phyloP scores from a whole-genome alignment of 1,140 invertebrate genomes.

The Aradophagus sp. region DNA sequence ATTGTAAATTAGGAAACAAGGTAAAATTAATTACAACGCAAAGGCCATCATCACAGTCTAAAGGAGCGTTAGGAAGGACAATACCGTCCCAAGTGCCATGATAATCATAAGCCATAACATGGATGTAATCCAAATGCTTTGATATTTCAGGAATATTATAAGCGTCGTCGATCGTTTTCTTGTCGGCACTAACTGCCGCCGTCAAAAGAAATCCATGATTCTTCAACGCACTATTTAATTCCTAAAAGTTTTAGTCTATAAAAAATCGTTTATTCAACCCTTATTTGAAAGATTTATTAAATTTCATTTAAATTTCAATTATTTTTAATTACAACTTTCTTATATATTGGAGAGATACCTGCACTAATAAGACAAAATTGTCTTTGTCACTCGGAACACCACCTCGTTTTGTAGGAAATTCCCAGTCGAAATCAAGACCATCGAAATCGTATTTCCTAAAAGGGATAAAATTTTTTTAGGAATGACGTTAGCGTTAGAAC shows the following conservation, averaged over 20 bases:
- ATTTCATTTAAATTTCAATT: background rate
- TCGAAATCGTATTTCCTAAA: constrained; percentile 80
- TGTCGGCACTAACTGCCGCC: constrained; percentile 84
- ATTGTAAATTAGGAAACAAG: background rate
- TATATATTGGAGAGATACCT: too few relatives aligned
- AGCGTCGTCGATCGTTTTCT: constrained; percentile 80
- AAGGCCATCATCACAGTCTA: constrained; percentile 73
- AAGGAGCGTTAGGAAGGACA: constrained; percentile 84
- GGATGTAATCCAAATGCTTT: constrained; percentile 85
- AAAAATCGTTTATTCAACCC: too few relatives aligned
- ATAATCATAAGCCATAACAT: constrained; percentile 94
- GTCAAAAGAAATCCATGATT: constrained; percentile 80
- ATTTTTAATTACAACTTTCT: too few relatives aligned
- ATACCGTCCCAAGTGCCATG: constrained; percentile 87
- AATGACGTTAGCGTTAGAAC: too few relatives aligned
- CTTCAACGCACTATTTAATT: constrained; percentile 79
- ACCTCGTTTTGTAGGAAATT: constrained; percentile 79
- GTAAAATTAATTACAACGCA: constrained; percentile 77
- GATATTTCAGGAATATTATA: constrained; percentile 86
- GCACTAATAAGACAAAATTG: constrained; percentile 84
- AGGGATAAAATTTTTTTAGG: constrained; percentile 55
- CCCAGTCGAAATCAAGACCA: constrained; percentile 87
- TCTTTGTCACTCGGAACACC: constrained; percentile 79
- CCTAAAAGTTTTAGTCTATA: constrained; percentile 67
- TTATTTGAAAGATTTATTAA: background rate